Conservation (phyloP, 2,888 invertebrate genomes). For the Tholera decimalis region DNA sequence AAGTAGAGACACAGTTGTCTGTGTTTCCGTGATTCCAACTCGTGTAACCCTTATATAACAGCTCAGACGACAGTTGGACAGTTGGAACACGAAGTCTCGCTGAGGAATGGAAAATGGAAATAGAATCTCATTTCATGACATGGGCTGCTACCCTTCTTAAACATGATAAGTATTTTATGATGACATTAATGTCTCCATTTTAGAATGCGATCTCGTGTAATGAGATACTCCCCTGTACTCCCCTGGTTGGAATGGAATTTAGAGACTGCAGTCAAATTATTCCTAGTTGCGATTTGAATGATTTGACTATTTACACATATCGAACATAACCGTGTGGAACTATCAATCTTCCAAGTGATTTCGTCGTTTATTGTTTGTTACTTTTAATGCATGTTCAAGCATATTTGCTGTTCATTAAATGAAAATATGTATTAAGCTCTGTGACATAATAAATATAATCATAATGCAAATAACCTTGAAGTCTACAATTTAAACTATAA, state of each 20-base stretch:
- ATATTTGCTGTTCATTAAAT: neutral
- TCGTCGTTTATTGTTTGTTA: neutral
- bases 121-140: conserved; percentile 14
- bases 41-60: conserved; percentile 13
- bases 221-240: too few relatives aligned
- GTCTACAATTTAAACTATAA: too few relatives aligned
- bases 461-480: too few relatives aligned
- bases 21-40: conserved; percentile 16
- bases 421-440: too few relatives aligned
- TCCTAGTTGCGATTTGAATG: neutral
- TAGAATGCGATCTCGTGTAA: neutral
- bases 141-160: conserved; percentile 5
- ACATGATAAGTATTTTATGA: neutral
- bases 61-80: conserved; percentile 25
- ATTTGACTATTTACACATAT: neutral
- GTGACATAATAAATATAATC: too few relatives aligned
- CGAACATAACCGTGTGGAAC: neutral
- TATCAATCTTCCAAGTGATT: neutral
- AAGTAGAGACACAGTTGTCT: conserved; percentile 27
- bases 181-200: conserved; percentile 16
- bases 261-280: neutral
- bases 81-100: conserved; percentile 38
- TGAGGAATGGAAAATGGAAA: conserved; percentile 4
- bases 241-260: too few relatives aligned
- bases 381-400: neutral